These are phyloP conservation scores for Hydrophis major DNA, from an alignment of 2,797 vertebrate genomes.

Conservation along the genomic window DNA sequence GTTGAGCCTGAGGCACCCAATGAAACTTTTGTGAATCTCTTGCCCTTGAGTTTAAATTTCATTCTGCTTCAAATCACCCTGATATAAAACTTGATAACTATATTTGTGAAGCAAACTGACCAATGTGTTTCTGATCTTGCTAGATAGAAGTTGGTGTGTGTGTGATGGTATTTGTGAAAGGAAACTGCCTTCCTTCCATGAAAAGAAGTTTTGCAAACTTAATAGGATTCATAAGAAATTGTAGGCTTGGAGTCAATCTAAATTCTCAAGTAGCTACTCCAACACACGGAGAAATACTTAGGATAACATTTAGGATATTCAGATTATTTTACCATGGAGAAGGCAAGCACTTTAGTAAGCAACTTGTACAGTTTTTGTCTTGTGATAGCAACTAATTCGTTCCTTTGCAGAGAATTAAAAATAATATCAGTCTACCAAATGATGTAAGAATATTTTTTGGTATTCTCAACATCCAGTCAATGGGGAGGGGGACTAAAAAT, in stretches of 20 bases:
- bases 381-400: neutral
- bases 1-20: slow-evolving; percentile 34
- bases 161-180: neutral
- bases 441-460: neutral
- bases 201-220: slow-evolving; percentile 35
- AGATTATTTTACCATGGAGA: slow-evolving; percentile 28
- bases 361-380: neutral
- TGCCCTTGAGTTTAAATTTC: slow-evolving; percentile 58
- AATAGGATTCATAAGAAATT: slow-evolving; percentile 46
- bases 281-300: slow-evolving; percentile 26
- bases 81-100: slow-evolving; percentile 44
- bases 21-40: slow-evolving; percentile 43
- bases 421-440: neutral
- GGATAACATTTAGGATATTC: slow-evolving; percentile 16
- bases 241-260: slow-evolving; percentile 46
- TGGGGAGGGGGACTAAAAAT: neutral
- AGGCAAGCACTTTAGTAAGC: neutral
- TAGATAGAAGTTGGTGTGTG: slow-evolving; percentile 24
- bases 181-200: neutral
- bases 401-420: neutral
- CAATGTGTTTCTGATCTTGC: slow-evolving; percentile 34
- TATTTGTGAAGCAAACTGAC: slow-evolving; percentile 32
- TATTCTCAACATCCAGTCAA: neutral
- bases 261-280: slow-evolving; percentile 42
- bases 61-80: slow-evolving; percentile 53